A percentile compares a stretch with the other conserved stretches of the same genome.
Conservation (phyloP, 2,888 invertebrate genomes). For the Amphipoea lucens region DNA sequence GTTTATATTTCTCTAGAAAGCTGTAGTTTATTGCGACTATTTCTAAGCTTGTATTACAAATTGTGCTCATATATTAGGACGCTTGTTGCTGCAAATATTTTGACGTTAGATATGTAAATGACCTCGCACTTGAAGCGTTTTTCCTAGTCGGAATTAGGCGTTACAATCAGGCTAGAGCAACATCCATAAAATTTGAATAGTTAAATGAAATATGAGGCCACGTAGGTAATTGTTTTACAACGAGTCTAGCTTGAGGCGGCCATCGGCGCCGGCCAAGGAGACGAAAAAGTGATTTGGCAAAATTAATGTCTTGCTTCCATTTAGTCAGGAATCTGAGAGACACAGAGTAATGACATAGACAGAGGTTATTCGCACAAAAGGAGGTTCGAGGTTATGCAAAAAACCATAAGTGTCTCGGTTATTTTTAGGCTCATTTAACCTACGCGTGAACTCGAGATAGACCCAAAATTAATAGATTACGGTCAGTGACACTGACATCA, state of each 20-base stretch:
- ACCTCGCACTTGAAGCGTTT: slow-evolving; percentile 33
- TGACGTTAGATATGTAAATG: slow-evolving; percentile 31
- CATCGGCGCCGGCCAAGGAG: slow-evolving; percentile 74
- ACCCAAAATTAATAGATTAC: slow-evolving; percentile 44
- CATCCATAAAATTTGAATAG: slow-evolving; percentile 71
- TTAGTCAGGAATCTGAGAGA: slow-evolving; percentile 73
- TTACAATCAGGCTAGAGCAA: slow-evolving; percentile 49
- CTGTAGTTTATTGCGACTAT: slow-evolving; percentile 55
- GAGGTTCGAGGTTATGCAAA: not conserved
- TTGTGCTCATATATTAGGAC: slow-evolving; percentile 50
- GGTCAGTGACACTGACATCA: slow-evolving; percentile 52
- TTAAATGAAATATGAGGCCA: slow-evolving; percentile 72
- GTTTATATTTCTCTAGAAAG: slow-evolving; percentile 43
- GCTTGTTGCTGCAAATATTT: slow-evolving; percentile 48
- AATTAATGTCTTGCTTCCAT: slow-evolving; percentile 79
- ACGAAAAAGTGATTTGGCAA: slow-evolving; percentile 81
- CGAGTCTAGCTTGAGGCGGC: slow-evolving; percentile 57
- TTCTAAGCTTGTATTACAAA: slow-evolving; percentile 60
- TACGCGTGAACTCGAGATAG: slow-evolving; percentile 34
- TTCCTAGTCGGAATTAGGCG: slow-evolving; percentile 47
- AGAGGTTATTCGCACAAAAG: slow-evolving; percentile 36
- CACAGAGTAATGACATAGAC: slow-evolving; percentile 53
- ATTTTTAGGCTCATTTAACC: slow-evolving; percentile 41
- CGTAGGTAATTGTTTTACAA: slow-evolving; percentile 73
- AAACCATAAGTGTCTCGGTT: slow-evolving; percentile 4